Evolutionary conservation across 2,888 invertebrate species (phyloP).

Genomic region (Tolmerus cingulatus): DNA sequence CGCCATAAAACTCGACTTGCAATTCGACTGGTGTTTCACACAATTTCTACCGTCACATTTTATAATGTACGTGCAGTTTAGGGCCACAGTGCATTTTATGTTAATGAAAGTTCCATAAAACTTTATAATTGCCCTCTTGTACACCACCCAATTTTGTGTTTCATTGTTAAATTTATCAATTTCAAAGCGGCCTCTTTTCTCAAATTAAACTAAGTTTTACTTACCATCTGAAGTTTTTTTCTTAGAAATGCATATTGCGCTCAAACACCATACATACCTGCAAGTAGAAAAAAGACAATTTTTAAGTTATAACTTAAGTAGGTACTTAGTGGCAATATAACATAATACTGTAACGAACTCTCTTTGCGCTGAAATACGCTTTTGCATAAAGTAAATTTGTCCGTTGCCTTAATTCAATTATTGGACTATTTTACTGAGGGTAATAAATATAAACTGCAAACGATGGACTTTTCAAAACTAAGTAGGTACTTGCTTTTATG

Average conservation of each 20-base stretch:
- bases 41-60: not conserved
- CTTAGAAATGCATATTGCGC: not conserved
- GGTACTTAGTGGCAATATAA: not conserved
- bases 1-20: not conserved
- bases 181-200: not conserved
- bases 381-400: not conserved
- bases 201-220: not conserved
- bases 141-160: not conserved
- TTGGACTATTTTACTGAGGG: not conserved
- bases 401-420: not conserved
- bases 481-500: no score
- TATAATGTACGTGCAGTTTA: not conserved
- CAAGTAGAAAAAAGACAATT: not conserved
- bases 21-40: conserved; percentile 8
- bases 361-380: not conserved
- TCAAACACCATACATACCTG: not conserved
- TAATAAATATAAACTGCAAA: no score
- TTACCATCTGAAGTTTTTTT: not conserved
- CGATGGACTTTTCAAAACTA: no score
- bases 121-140: conserved; percentile 10
- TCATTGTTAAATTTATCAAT: not conserved
- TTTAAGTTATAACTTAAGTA: not conserved
- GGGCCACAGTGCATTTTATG: not conserved
- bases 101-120: conserved; percentile 10
- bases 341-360: not conserved